Evolutionary conservation across 2,113 vertebrate genomes (phyloP), one percentile per base, ranked within the genome.

Genomic region (Myrmecophaga tridactyla): DNA sequence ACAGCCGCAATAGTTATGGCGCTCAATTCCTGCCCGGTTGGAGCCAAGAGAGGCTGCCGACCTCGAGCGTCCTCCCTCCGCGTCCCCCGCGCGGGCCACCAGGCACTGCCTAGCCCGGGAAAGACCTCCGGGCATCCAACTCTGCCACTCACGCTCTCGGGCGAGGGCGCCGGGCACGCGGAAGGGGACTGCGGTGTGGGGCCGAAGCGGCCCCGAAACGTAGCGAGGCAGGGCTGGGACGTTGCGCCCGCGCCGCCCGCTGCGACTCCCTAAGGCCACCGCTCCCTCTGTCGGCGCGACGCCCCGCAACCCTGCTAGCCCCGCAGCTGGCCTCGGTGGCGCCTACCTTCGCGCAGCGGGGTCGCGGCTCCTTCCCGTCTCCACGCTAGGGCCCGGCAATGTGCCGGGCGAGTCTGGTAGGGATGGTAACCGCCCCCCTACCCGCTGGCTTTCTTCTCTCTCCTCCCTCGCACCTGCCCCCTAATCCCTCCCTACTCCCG

Each of bases 381-480:
- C 86, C 84, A 78, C 95, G 12, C 87, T 1, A 43, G n/a, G 75
- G 92, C 77, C 92, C 85, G 23, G 94, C 93, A 83, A 67, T 10
- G 93, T 96, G 97, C 94, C 65, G n/a, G 70, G 92, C 86, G 58
- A 96, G 95, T 96, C 93, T 4, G 8, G 58, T 12, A 29, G 39
- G 78, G 86, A 69, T 89, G 95, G 96, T 93, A 63, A 89, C 96
- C 97, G 95, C 95, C 97, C 95, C 94, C 92, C 39, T 77, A n/a
- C 53, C 90, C 65, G 80, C 96, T 92, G 20, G 97, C 96, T 96
- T 97, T 97, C 97, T 97, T 95, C 86, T 95, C 89, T 84, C 83
- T 89, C 95, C 96, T 95, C 73, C 73, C 93, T 96, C 92, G 90
- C 94, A 94, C 95, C 97, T 94, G 96, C 96, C 96, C 92, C 85